Base-by-base conservation (phyloP, 2,888 invertebrate species). In the Drosophila quinaria region DNA sequence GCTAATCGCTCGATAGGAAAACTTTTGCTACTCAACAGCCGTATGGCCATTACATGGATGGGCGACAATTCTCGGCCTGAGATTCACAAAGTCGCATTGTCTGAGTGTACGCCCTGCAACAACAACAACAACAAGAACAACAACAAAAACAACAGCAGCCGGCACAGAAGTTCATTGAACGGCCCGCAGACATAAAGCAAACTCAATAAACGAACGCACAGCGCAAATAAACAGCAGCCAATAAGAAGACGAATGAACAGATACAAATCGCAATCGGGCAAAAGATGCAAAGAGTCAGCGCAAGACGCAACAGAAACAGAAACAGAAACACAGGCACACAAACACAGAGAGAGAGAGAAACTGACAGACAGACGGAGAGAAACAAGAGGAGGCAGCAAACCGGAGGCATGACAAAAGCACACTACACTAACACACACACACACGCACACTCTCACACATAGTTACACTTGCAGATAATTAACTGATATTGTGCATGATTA, bases 211-310 rank as follows among this genome's bases (percentile, higher is more conserved):
- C 85, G 81, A 89, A 90, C 87, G 74, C 74, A 69, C 70, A 69
- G 60, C 68, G 71, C 79, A 83, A 89, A 89, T 85, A 89, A 84
- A 87, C 78, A 88, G 88, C 86, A 89, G 89, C 79, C 83, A 86
- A 89, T 83, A 88, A 89, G 90, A 80, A 86, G 74, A 74, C 84
- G 84, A 80, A 74, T 77, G 64, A 56, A 63, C 69, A 86, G 82
- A 88, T 86, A 90, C 70, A 90, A 89, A 90, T 86, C 87, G 79
- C 75, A 76, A 68, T 61, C 77, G 83, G 75, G 67, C 52, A 69
- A 52, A 83, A 68, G 66, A 70, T 66, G 61, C 63, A 62, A 61
- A 66, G 52, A 70, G 65, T 11, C 37, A 70, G 54, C 35, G 37
- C 29, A 42, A 60, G 37, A 56, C 29, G 42, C 55, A 62, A 17